Evolutionary conservation across 2,113 vertebrate species (phyloP).

Genomic region (Tachysurus vachellii): DNA sequence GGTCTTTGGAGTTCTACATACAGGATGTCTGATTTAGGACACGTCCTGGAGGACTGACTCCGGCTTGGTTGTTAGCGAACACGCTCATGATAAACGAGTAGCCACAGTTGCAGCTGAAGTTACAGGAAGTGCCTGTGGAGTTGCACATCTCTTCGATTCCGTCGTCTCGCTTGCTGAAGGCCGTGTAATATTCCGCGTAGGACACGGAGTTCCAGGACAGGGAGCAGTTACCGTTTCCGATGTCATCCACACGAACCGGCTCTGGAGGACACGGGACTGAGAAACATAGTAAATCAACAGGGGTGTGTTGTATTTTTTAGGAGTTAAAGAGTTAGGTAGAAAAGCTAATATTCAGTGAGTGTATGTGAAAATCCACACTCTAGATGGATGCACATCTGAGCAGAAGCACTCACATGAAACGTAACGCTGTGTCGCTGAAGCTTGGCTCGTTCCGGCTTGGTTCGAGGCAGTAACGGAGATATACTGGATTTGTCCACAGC

Average conservation of each 20-base stretch:
- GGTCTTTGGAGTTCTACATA: conserved; percentile 60
- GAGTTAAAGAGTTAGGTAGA: too few species aligned
- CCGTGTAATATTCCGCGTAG: conserved; percentile 77
- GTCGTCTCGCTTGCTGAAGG: conserved; percentile 81
- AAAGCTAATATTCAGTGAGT: not conserved
- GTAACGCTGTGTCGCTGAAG: conserved; percentile 70
- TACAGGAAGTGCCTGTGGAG: conserved; percentile 77
- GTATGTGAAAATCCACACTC: not conserved
- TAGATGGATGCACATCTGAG: not conserved
- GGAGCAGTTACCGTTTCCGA: conserved; percentile 73
- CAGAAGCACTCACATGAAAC: conserved; percentile 73
- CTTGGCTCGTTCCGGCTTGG: conserved; percentile 76
- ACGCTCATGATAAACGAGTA: conserved; percentile 86
- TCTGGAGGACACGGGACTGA: conserved; percentile 85
- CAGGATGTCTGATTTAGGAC: conserved; percentile 84
- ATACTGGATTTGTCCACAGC: conserved; percentile 76
- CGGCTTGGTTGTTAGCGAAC: conserved; percentile 83
- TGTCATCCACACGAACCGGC: conserved; percentile 72
- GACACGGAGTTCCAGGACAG: conserved; percentile 75
- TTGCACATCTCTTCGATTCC: conserved; percentile 82
- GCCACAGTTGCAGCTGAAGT: conserved; percentile 81
- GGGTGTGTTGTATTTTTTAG: not conserved
- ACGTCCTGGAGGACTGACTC: conserved; percentile 78
- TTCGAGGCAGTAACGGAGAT: conserved; percentile 78
- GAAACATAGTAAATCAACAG: not conserved